A percentile compares a stretch with the other conserved stretches of the same genome.
These are phyloP conservation scores for Tryphoninae sp. DNA, from an alignment of 2,888 invertebrate species.

Conservation along the genomic window DNA sequence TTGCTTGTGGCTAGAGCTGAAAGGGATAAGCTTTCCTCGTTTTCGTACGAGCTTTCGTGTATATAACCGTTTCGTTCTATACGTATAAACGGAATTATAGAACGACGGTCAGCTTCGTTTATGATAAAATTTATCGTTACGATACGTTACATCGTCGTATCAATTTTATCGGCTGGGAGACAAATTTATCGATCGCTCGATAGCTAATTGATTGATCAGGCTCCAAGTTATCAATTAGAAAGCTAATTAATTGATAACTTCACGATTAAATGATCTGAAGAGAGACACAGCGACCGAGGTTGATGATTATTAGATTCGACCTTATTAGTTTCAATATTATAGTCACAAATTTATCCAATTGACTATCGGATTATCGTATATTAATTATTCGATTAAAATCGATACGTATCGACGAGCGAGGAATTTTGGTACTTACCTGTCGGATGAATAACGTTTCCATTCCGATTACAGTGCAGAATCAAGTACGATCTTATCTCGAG, in stretches of 20 bases:
- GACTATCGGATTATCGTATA: too few species aligned
- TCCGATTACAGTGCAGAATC: constrained; percentile 20
- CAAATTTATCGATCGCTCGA: too few species aligned
- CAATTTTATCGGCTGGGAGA: too few species aligned
- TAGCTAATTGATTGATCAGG: too few species aligned
- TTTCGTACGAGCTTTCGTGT: neutral
- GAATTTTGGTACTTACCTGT: constrained; percentile 22
- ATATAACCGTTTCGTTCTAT: neutral
- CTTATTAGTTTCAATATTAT: too few species aligned
- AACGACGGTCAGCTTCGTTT: neutral
- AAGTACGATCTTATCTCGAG: constrained; percentile 25
- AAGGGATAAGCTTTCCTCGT: neutral
- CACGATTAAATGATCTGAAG: too few species aligned
- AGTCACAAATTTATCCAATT: too few species aligned
- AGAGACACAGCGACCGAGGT: too few species aligned
- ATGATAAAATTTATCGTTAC: neutral
- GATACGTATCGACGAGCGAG: neutral
- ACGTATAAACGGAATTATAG: neutral
- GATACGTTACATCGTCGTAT: too few species aligned
- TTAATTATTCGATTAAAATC: neutral
- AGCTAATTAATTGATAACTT: too few species aligned
- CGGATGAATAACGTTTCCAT: constrained; percentile 31
- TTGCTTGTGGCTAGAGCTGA: neutral
- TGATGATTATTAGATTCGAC: too few species aligned
- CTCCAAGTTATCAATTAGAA: too few species aligned